Evolutionary conservation across 2,888 invertebrate species (phyloP).

Genomic region (Torymus auratus): DNA sequence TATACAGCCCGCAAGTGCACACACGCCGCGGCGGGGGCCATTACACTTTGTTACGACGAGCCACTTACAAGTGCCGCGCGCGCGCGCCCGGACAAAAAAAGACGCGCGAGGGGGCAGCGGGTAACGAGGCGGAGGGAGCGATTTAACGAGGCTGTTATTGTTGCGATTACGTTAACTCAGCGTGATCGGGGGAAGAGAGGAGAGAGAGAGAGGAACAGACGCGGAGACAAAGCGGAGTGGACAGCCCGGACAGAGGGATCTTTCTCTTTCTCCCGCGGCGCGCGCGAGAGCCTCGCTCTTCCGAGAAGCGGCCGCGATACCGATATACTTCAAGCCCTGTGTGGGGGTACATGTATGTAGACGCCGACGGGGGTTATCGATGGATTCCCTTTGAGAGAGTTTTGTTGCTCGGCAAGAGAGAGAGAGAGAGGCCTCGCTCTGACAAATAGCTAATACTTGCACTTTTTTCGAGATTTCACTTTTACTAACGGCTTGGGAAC

Average conservation of each 20-base stretch:
- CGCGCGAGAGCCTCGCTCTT: constrained; percentile 11
- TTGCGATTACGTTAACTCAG: constrained; percentile 65
- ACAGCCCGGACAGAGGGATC: constrained; percentile 19
- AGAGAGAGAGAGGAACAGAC: not conserved
- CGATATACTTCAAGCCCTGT: constrained; percentile 11
- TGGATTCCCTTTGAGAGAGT: not conserved
- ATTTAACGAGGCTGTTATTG: constrained; percentile 71
- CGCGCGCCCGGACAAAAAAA: not conserved
- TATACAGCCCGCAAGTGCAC: not conserved
- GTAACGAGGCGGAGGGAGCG: constrained; percentile 65
- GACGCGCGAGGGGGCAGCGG: not conserved
- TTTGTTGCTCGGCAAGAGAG: constrained; percentile 13
- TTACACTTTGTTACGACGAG: constrained; percentile 65
- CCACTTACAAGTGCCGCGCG: constrained; percentile 59
- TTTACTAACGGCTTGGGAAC: no score
- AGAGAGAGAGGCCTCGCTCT: not conserved
- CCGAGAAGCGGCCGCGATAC: constrained; percentile 23
- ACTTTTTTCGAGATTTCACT: no score
- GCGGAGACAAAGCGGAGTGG: constrained; percentile 24
- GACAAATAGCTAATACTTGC: no score
- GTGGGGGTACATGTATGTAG: no score
- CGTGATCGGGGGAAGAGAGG: constrained; percentile 34
- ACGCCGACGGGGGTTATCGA: constrained; percentile 4
- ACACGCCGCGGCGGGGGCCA: constrained; percentile 38
- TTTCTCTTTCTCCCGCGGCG: constrained; percentile 19